A percentile compares a stretch with the other conserved stretches of the same genome.
Evolutionary conservation across 2,888 invertebrate genomes (phyloP).

Genomic region (Trissonchulus sp.): DNA sequence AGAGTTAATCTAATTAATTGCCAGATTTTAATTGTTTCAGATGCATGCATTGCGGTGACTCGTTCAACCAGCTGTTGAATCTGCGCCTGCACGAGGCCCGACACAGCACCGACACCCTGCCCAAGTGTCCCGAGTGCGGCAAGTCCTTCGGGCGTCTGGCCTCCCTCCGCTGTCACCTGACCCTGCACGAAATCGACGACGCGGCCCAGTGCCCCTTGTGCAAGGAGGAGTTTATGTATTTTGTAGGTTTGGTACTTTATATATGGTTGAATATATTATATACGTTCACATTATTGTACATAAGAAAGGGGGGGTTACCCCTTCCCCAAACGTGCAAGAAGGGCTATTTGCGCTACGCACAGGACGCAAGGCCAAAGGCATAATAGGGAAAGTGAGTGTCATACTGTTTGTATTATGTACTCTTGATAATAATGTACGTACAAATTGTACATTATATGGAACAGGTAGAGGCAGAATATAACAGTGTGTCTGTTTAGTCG

Average conservation of each 20-base stretch:
- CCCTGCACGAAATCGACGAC: conserved; percentile 63
- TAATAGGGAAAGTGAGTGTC: neutral
- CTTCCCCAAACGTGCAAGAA: too few species aligned
- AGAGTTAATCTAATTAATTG: neutral
- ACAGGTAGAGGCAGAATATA: too few species aligned
- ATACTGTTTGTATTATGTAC: neutral
- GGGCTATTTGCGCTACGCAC: too few species aligned
- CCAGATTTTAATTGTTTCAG: conserved; percentile 9
- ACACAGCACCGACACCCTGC: neutral
- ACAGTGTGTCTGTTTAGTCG: too few species aligned
- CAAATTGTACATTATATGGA: too few species aligned
- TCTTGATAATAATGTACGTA: too few species aligned
- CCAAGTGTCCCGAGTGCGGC: conserved; percentile 58
- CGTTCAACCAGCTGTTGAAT: conserved; percentile 25
- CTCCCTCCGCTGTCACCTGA: conserved; percentile 63
- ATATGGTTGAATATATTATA: too few species aligned
- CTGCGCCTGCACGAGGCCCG: conserved; percentile 2
- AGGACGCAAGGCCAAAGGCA: too few species aligned
- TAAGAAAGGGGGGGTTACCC: neutral
- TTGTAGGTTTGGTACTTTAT: conserved; percentile 52
- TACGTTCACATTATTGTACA: too few species aligned
- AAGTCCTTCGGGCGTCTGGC: conserved; percentile 61
- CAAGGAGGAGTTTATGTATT: conserved; percentile 62
- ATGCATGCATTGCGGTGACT: conserved; percentile 25
- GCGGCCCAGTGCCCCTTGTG: conserved; percentile 62